Percentiles rank a stretch among this genome's conserved stretches.
Evolutionary conservation across 2,888 invertebrate species (phyloP).

Genomic region (Camponotus fellah): DNA sequence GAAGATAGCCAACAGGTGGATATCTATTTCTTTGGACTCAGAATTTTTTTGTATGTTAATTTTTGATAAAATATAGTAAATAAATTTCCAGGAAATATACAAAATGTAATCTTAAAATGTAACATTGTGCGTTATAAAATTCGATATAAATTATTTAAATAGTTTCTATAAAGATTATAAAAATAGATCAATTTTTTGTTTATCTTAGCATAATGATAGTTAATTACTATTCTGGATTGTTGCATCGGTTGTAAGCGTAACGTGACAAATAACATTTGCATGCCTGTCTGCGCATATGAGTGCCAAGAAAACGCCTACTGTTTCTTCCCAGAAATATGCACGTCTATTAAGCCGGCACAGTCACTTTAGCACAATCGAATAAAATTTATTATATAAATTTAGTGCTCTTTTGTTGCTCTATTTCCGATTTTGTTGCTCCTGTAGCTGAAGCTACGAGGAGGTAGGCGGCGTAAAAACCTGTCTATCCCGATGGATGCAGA

Average conservation of each 20-base stretch:
- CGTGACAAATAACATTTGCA: slow-evolving; percentile 88
- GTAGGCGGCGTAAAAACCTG: slow-evolving; percentile 85
- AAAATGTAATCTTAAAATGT: not conserved
- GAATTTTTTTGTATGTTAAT: not conserved
- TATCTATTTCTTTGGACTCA: not conserved
- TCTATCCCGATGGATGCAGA: slow-evolving; percentile 83
- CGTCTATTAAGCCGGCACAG: slow-evolving; percentile 77
- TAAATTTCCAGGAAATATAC: not conserved
- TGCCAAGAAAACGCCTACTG: slow-evolving; percentile 87
- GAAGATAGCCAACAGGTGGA: slow-evolving; percentile 71
- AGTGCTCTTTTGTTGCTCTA: no score
- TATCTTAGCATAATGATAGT: slow-evolving; percentile 55
- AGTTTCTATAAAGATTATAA: not conserved
- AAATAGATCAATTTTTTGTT: not conserved
- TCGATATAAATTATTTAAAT: slow-evolving; percentile 2
- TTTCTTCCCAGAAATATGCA: slow-evolving; percentile 88
- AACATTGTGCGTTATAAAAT: not conserved
- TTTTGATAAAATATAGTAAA: not conserved
- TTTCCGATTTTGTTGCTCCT: no score
- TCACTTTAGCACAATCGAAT: no score
- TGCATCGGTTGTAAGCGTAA: slow-evolving; percentile 91
- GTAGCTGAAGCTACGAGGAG: slow-evolving; percentile 85
- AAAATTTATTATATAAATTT: no score
- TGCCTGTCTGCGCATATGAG: slow-evolving; percentile 87
- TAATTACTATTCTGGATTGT: slow-evolving; percentile 86